Base-by-base conservation (phyloP, 2,113 vertebrate species). In the Calidris pygmaea region DNA sequence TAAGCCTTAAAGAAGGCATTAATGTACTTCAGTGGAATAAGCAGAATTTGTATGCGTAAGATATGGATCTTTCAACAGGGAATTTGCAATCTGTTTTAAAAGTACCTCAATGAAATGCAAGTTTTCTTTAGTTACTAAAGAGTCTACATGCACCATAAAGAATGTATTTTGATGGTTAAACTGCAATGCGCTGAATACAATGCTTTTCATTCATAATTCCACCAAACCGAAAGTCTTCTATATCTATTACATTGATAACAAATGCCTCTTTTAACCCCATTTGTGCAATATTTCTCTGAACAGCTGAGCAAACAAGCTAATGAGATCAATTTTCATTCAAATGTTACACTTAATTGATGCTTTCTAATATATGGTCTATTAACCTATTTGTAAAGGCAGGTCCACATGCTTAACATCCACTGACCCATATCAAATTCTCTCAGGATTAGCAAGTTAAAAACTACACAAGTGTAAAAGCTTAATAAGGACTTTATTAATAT, bases 281-380 rank as follows among this genome's bases (percentile, higher is more conserved):
- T 97, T 96, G 78, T 92, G 84, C 77, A 94, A 59, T 95, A 95
- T 84, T 96, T 94, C 77, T 84, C 70, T 80, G 93, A 97, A 95
- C 96, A 98, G 93, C 97, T 97, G 95, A 98, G 72, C 88, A 98
- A 98, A 96, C 92, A 94, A 97, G 92, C 62, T 85, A 92, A 95
- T 87, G 78, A 95, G 74, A 96, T 98, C 94, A 87, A 92, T 97
- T 97, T 98, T 93, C 55, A 95, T 97, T 97, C 93, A 94, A 71
- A 96, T 96, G 79, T 96, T 96, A 89, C 66, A 92, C 47, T 73
- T 96, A 97, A 96, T 75, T 92, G 89, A 91, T 97, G 63, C 63
- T 96, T 95, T 95, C 91, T 90, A 87, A 97, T 95, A 43, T 39
- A 60, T 89, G 43, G 24, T 92, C 73, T 90, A 21, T 96, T 93